phyloP scores from a whole-genome alignment of 2,113 vertebrate genomes.

The Amblyopsis rosae region DNA sequence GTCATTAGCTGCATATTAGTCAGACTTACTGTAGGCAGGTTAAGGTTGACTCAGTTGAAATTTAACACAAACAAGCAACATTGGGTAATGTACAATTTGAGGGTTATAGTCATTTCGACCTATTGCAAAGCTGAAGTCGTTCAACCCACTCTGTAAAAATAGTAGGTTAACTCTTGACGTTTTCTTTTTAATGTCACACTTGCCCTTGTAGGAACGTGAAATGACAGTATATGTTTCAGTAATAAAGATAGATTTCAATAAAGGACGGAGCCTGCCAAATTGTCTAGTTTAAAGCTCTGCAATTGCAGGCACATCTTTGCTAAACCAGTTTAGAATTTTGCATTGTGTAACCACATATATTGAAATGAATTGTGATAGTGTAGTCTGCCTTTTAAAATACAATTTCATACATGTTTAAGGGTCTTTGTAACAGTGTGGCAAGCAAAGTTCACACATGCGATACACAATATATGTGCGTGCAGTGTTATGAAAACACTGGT shows the following conservation, averaged over 20 bases:
- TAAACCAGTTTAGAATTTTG: constrained; percentile 25
- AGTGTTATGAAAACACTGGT: constrained; percentile 63
- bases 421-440: constrained; percentile 60
- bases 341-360: constrained; percentile 4
- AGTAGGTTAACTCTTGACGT: constrained; percentile 4
- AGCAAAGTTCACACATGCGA: constrained; percentile 41
- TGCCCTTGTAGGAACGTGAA: not conserved
- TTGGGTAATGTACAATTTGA: not conserved
- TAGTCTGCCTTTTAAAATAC: constrained; percentile 49
- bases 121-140: too few relatives aligned
- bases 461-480: constrained; percentile 25
- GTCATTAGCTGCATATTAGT: too few relatives aligned
- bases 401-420: constrained; percentile 62
- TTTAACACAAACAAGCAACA: constrained; percentile 29
- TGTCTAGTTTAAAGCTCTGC: constrained; percentile 6
- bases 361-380: constrained; percentile 25
- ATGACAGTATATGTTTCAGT: constrained; percentile 11
- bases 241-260: constrained; percentile 13
- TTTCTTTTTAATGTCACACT: constrained; percentile 11
- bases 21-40: constrained; percentile 21
- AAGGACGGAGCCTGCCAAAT: constrained; percentile 4
- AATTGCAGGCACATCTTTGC: constrained; percentile 37
- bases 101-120: too few relatives aligned
- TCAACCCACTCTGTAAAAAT: too few relatives aligned
- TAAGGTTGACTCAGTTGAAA: constrained; percentile 45